These are phyloP conservation scores for Montifringilla adamsi DNA, from an alignment of 2,113 vertebrate genomes.

Conservation along the genomic window DNA sequence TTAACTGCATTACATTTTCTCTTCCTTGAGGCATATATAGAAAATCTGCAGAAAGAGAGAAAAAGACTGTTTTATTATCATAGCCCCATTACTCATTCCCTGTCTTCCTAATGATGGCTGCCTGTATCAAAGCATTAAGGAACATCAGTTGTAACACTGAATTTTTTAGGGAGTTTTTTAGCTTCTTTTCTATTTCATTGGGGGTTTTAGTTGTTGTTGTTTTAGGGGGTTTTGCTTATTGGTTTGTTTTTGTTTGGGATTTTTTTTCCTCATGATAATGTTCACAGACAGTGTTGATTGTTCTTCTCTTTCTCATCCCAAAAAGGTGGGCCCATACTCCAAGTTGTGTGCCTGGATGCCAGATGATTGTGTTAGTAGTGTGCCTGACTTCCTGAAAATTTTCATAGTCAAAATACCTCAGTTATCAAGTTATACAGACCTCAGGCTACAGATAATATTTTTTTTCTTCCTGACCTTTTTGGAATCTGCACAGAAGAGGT, in stretches of 20 bases:
- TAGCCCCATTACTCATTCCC: not conserved
- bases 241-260: not conserved
- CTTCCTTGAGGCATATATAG: not conserved
- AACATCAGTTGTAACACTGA: not conserved
- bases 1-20: not conserved
- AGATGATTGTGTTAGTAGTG: not conserved
- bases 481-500: not conserved
- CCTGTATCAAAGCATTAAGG: not conserved
- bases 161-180: not conserved
- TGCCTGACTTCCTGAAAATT: not conserved
- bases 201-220: rapidly evolving
- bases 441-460: rapidly evolving
- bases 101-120: not conserved
- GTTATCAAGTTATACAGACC: not conserved
- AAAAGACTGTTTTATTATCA: not conserved
- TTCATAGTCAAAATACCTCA: not conserved
- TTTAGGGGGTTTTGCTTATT: not conserved
- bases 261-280: not conserved
- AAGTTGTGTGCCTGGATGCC: not conserved
- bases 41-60: not conserved
- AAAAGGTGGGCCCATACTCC: not conserved
- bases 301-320: not conserved
- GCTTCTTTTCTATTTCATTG: not conserved
- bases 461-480: not conserved
- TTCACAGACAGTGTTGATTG: not conserved